Evolutionary conservation across 2,797 vertebrate genomes (phyloP).

Genomic region (Sebastes umbrosus): DNA sequence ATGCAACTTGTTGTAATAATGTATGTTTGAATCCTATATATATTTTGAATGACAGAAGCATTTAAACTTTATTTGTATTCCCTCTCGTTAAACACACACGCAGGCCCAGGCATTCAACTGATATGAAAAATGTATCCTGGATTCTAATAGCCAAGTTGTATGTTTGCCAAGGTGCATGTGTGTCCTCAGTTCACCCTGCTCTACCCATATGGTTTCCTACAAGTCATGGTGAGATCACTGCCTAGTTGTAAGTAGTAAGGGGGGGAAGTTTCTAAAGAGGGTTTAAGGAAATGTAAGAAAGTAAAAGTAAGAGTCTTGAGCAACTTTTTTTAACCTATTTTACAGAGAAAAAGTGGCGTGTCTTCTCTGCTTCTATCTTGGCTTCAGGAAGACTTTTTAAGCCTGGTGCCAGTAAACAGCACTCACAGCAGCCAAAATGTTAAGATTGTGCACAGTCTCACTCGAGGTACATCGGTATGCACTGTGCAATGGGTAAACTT

Average conservation of each 20-base stretch:
- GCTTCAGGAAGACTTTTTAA: constrained; percentile 54
- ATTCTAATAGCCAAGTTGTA: constrained; percentile 84
- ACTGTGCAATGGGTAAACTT: constrained; percentile 49
- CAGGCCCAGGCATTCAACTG: constrained; percentile 76
- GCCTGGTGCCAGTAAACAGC: constrained; percentile 65
- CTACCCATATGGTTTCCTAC: constrained; percentile 84
- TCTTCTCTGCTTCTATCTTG: constrained; percentile 63
- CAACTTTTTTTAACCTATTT: constrained; percentile 65
- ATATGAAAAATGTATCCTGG: constrained; percentile 85
- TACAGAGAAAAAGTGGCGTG: constrained; percentile 38
- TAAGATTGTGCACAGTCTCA: constrained; percentile 53
- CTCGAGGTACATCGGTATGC: constrained; percentile 59
- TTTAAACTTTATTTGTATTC: constrained; percentile 52
- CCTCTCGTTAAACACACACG: constrained; percentile 67
- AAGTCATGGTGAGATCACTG: constrained; percentile 81
- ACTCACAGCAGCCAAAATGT: constrained; percentile 60
- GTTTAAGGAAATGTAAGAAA: constrained; percentile 51
- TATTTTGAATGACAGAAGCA: constrained; percentile 32
- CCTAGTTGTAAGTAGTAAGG: constrained; percentile 42
- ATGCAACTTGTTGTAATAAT: background rate
- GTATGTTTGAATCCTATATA: background rate
- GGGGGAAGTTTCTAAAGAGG: constrained; percentile 68
- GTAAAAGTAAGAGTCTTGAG: constrained; percentile 44
- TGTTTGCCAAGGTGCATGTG: constrained; percentile 84
- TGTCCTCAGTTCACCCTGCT: constrained; percentile 85